These are phyloP conservation scores for Asbolus verrucosus DNA, from an alignment of 1,140 invertebrate genomes.

Conservation along the genomic window DNA sequence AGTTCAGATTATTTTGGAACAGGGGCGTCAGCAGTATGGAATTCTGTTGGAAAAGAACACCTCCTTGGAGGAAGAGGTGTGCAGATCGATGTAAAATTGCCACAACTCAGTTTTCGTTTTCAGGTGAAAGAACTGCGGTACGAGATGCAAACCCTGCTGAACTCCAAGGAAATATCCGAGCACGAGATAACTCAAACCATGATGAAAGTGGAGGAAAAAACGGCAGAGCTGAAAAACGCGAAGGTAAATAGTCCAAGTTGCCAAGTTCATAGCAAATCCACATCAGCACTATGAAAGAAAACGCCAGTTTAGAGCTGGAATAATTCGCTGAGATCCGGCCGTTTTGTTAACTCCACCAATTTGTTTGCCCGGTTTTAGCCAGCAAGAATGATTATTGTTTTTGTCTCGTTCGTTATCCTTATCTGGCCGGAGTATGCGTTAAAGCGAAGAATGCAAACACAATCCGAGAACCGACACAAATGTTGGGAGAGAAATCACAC, in stretches of 20 bases:
- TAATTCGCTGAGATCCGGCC: too few relatives aligned
- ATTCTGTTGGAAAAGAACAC: slow-evolving; percentile 7
- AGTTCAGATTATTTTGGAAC: slow-evolving; percentile 20
- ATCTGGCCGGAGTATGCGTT: not conserved
- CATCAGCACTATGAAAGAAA: too few relatives aligned
- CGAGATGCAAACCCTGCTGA: not conserved
- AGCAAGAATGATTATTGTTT: not conserved
- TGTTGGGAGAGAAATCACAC: slow-evolving; percentile 2
- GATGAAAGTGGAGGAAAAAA: not conserved
- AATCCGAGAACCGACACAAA: not conserved
- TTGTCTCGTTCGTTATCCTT: not conserved
- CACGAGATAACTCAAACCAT: not conserved
- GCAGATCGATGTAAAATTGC: not conserved
- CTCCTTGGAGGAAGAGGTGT: slow-evolving; percentile 20
- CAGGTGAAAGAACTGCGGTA: slow-evolving; percentile 1
- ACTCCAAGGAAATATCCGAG: not conserved
- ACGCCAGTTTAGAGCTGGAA: too few relatives aligned
- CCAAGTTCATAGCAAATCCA: too few relatives aligned
- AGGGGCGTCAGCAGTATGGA: slow-evolving; percentile 22
- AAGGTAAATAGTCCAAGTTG: not conserved
- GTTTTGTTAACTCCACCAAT: not conserved
- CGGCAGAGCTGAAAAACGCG: not conserved
- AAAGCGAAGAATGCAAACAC: not conserved
- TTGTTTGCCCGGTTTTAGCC: not conserved
- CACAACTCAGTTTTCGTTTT: not conserved